Evolutionary conservation across 2,888 invertebrate genomes (phyloP).

Genomic region (Mechanitis mazaeus): DNA sequence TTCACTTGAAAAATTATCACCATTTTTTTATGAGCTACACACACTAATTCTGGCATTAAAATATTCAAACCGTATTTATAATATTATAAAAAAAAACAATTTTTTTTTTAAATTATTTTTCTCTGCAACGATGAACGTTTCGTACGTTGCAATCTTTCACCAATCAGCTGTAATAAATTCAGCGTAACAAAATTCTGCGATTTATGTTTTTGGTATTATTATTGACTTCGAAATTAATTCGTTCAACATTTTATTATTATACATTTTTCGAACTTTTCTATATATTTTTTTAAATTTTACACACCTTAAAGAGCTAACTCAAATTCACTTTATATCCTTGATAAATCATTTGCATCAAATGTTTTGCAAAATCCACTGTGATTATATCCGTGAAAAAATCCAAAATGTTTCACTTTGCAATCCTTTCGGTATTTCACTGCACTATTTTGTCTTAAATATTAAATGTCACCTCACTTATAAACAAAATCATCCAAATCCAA

Average conservation of each 20-base stretch:
- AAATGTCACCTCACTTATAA: constrained; percentile 66
- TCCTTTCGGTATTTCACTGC: constrained; percentile 67
- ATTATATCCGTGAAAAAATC: constrained; percentile 41
- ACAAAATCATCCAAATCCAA: constrained; percentile 67
- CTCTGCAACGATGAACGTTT: constrained; percentile 49
- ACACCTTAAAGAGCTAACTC: constrained; percentile 33
- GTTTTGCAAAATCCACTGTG: constrained; percentile 19
- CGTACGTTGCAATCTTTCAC: constrained; percentile 41
- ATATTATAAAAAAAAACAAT: background rate
- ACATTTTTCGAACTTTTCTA: constrained; percentile 4
- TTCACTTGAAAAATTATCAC: constrained; percentile 26
- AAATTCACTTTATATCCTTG: constrained; percentile 23
- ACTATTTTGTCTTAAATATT: constrained; percentile 60
- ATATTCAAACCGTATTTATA: background rate
- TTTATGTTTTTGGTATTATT: background rate
- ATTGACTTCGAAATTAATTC: background rate
- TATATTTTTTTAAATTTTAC: constrained; percentile 23
- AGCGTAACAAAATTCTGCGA: constrained; percentile 31
- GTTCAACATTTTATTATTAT: background rate
- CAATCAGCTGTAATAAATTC: constrained; percentile 58
- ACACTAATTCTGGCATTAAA: background rate
- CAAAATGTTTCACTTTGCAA: constrained; percentile 60
- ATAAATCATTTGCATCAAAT: constrained; percentile 27
- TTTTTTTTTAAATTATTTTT: constrained; percentile 6
- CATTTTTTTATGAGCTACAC: constrained; percentile 16